These are phyloP conservation scores for Triplophysa siluroides DNA, from an alignment of 2,113 vertebrate genomes.

Conservation along the genomic window DNA sequence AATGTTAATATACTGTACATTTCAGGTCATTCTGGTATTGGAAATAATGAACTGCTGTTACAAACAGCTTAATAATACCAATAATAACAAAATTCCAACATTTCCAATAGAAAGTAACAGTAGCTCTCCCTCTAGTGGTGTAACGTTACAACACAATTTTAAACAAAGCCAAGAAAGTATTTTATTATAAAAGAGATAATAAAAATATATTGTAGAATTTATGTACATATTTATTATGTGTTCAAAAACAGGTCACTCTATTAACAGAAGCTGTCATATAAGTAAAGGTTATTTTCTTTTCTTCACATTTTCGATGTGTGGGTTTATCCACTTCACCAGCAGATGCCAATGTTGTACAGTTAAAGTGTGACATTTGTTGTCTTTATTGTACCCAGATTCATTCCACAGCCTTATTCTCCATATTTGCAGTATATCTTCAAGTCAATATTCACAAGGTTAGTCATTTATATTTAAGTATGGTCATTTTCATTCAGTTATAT, in stretches of 20 bases:
- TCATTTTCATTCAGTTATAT: neutral
- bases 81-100: neutral
- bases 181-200: neutral
- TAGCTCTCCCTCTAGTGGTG: conserved; percentile 5
- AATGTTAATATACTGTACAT: neutral
- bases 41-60: neutral
- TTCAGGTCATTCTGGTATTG: neutral
- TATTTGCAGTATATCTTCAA: neutral
- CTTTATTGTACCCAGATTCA: neutral
- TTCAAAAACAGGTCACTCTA: neutral
- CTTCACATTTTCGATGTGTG: neutral
- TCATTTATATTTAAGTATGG: neutral
- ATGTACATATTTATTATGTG: no score
- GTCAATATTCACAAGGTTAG: neutral
- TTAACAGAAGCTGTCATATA: neutral
- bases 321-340: conserved; percentile 1
- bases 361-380: conserved; percentile 45
- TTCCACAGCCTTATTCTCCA: neutral
- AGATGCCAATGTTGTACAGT: conserved; percentile 51
- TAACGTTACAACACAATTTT: neutral
- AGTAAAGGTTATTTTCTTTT: neutral
- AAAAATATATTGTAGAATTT: no score
- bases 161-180: neutral
- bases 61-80: neutral
- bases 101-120: neutral